A percentile compares a stretch with the other conserved stretches of the same genome.
Evolutionary conservation across 92 coral and sea anemone species (phyloP).

Genomic region (Galaxea fascicularis): DNA sequence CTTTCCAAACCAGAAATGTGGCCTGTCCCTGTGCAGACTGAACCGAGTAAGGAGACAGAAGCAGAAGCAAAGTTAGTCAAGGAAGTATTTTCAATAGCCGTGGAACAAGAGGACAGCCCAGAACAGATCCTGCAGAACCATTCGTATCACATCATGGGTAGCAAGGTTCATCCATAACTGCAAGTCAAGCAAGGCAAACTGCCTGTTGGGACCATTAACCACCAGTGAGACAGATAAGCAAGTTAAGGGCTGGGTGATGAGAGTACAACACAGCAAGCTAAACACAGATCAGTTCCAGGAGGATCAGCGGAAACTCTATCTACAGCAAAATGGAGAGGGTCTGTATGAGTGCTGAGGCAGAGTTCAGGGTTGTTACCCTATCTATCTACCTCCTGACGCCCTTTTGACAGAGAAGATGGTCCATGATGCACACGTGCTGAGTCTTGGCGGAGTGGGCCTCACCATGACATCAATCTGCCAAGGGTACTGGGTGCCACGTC

Average conservation of each 20-base stretch:
- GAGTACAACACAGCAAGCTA: conserved; percentile 32
- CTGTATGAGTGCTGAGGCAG: conserved; percentile 33
- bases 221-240: conserved; percentile 46
- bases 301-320: conserved; percentile 51
- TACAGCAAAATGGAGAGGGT: conserved; percentile 41
- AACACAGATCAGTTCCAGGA: conserved; percentile 1
- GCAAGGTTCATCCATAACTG: not conserved
- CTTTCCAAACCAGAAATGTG: conserved; percentile 45
- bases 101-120: not conserved
- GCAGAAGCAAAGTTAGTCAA: conserved; percentile 39
- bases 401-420: conserved; percentile 50
- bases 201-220: not conserved
- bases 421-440: conserved; percentile 23
- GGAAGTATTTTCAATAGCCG: not conserved
- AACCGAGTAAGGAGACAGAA: conserved; percentile 17
- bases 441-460: conserved; percentile 60
- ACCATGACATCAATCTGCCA: conserved; percentile 60
- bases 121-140: conserved; percentile 3
- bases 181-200: not conserved
- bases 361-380: not conserved
- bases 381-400: not conserved
- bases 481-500: conserved; percentile 22
- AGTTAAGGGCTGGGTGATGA: conserved; percentile 21
- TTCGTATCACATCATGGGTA: conserved; percentile 25
- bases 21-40: conserved; percentile 31